Conservation (phyloP, 2,113 vertebrate species). For the Rhagologus leucostigma region DNA sequence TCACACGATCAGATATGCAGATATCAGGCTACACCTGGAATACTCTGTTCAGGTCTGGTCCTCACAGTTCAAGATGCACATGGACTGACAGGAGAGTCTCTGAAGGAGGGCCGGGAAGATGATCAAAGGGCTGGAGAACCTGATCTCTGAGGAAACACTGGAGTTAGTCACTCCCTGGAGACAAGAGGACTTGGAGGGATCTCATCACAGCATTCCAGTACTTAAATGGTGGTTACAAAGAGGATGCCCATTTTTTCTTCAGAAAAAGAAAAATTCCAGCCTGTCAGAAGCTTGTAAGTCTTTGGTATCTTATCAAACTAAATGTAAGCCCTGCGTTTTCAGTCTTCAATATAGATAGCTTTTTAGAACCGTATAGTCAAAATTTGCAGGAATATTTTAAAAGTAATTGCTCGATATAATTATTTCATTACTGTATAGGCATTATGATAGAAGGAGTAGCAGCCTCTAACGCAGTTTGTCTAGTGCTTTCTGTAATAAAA, state of each 20-base stretch:
- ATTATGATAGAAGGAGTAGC: background rate
- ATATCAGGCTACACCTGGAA: background rate
- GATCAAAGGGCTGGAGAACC: background rate
- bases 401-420: background rate
- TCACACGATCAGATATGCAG: background rate
- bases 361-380: background rate
- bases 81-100: background rate
- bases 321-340: background rate
- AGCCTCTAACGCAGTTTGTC: background rate
- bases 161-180: background rate
- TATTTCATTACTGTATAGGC: background rate
- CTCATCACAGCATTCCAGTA: background rate
- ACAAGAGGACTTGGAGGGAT: background rate
- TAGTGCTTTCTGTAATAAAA: background rate
- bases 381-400: background rate
- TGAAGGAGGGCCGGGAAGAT: background rate
- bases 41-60: background rate
- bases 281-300: background rate
- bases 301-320: background rate
- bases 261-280: background rate
- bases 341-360: background rate
- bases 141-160: background rate
- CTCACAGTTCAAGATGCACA: fast-evolving
- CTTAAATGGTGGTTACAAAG: background rate
- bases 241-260: background rate